Evolutionary conservation across 2,797 vertebrate genomes (phyloP).

Genomic region (Chiroxiphia lanceolata): DNA sequence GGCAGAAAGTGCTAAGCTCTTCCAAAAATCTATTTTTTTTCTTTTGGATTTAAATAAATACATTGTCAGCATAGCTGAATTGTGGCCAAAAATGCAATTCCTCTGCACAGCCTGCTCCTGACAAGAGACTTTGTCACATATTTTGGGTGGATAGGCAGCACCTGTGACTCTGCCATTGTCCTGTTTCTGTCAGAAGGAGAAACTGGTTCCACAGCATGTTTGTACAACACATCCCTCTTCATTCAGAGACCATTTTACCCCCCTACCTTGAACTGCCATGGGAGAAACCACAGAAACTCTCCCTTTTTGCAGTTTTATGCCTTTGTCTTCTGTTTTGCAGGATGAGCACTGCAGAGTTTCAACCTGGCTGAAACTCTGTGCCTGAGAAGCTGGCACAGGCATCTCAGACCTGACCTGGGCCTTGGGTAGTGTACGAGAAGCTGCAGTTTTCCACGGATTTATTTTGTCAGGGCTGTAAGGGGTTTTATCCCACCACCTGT

Average conservation of each 20-base stretch:
- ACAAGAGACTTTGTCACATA: neutral
- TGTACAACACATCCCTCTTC: neutral
- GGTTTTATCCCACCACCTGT: neutral
- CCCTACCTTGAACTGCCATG: neutral
- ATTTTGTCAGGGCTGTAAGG: neutral
- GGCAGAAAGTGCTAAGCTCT: neutral
- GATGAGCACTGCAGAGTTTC: neutral
- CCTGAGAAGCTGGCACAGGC: neutral
- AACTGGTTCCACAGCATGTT: neutral
- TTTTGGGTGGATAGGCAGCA: neutral
- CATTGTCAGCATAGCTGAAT: constrained; percentile 4
- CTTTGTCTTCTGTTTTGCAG: neutral
- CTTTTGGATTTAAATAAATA: neutral
- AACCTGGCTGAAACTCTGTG: neutral
- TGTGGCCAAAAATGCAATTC: neutral
- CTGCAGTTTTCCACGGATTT: neutral
- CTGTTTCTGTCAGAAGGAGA: neutral
- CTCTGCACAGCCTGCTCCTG: neutral
- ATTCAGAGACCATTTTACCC: neutral
- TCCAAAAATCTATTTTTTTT: neutral
- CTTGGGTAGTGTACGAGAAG: neutral
- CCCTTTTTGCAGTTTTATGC: neutral
- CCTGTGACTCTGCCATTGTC: neutral
- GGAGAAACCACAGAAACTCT: neutral
- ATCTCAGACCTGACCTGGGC: neutral